Evolutionary conservation across 2,113 vertebrate species (phyloP).

Genomic region (Pogona vitticeps): DNA sequence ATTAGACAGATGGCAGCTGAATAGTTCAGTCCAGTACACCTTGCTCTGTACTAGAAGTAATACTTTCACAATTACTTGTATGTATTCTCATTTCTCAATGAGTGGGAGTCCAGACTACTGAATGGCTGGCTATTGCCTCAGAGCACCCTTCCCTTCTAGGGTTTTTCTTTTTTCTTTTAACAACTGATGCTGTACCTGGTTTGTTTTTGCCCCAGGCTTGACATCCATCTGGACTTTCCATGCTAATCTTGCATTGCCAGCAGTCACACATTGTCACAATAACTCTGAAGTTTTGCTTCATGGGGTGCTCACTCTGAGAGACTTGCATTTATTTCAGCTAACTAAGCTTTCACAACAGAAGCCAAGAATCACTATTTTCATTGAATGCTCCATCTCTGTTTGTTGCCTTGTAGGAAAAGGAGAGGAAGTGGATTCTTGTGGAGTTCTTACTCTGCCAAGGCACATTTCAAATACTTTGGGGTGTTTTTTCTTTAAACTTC

Average conservation of each 20-base stretch:
- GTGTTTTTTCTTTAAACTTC: too few species aligned
- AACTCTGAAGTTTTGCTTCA: constrained; percentile 6
- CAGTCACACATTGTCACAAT: constrained; percentile 23
- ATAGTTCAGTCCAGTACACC: background rate
- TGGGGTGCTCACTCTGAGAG: background rate
- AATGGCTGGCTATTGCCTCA: background rate
- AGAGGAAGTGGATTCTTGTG: background rate
- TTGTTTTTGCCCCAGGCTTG: background rate
- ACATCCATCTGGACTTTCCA: constrained; percentile 28
- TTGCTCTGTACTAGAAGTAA: background rate
- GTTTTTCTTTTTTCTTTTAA: background rate
- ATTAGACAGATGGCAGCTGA: background rate
- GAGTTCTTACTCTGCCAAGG: constrained; percentile 22
- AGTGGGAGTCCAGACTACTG: background rate
- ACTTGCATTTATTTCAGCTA: background rate
- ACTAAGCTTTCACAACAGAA: constrained; percentile 16
- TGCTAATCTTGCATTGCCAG: constrained; percentile 31
- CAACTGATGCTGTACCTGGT: background rate
- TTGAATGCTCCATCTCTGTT: too few species aligned
- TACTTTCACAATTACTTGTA: constrained; percentile 1
- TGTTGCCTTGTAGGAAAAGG: too few species aligned
- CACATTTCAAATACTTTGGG: background rate
- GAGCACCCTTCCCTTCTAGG: background rate
- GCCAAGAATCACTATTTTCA: constrained; percentile 6
- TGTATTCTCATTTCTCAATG: background rate